A percentile compares a stretch with the other conserved stretches of the same genome.
Evolutionary conservation across 2,113 vertebrate genomes (phyloP).

Genomic region (Sylvietta virens): DNA sequence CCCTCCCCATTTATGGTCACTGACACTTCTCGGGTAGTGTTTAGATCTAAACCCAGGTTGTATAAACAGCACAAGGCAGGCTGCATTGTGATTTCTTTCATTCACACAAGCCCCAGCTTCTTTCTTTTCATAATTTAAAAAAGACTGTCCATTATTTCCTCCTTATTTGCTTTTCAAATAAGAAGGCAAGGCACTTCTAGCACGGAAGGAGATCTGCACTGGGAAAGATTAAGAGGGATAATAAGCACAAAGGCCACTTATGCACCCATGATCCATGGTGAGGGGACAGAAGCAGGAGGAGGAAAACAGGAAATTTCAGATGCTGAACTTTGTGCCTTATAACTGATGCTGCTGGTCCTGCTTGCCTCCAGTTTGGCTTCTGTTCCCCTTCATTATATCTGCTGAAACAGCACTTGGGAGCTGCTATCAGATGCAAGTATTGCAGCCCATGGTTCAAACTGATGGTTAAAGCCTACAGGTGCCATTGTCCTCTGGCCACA

Average conservation of each 20-base stretch:
- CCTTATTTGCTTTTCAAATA: slow-evolving; percentile 50
- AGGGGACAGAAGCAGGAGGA: background rate
- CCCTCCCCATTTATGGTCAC: slow-evolving; percentile 38
- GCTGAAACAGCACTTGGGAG: background rate
- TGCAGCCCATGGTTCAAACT: background rate
- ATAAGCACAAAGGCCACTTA: slow-evolving; percentile 26
- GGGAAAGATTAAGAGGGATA: slow-evolving; percentile 1
- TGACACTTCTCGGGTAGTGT: slow-evolving; percentile 5
- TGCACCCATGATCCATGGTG: background rate
- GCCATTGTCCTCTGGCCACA: accelerated
- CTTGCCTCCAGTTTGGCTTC: background rate
- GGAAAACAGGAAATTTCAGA: background rate
- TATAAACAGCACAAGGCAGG: slow-evolving; percentile 41
- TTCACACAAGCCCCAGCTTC: background rate
- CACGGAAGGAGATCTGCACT: background rate
- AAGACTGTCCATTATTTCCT: background rate
- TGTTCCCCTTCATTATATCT: background rate
- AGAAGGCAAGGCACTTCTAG: background rate
- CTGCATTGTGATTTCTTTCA: slow-evolving; percentile 25
- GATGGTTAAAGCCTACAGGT: background rate
- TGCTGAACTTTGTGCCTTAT: background rate
- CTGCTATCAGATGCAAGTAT: background rate
- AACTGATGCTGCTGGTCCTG: background rate
- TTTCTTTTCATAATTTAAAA: background rate
- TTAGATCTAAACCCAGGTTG: slow-evolving; percentile 28